Conservation (phyloP, 2,888 invertebrate genomes). For the Zelleria hepariella region DNA sequence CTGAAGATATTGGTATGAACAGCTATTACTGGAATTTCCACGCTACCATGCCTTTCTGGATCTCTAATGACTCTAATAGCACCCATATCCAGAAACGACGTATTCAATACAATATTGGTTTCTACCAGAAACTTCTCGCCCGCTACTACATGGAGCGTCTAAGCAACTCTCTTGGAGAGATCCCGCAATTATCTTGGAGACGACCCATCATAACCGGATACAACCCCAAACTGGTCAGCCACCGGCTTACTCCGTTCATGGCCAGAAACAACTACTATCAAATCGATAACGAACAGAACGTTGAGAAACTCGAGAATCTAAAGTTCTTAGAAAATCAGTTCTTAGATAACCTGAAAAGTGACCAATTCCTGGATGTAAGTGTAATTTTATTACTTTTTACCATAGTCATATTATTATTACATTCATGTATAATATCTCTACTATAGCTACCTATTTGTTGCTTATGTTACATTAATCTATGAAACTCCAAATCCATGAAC, state of each 20-base stretch:
- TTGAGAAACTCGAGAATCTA: conserved; percentile 50
- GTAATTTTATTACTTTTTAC: neutral
- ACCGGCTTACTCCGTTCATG: conserved; percentile 66
- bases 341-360: conserved; percentile 42
- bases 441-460: too few species aligned
- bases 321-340: conserved; percentile 60
- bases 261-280: conserved; percentile 66
- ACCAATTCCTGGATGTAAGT: conserved; percentile 62
- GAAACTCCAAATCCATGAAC: conserved; percentile 36
- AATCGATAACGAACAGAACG: conserved; percentile 40
- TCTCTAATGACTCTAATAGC: conserved; percentile 64
- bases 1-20: conserved; percentile 79
- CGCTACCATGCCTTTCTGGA: conserved; percentile 75
- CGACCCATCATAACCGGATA: conserved; percentile 55
- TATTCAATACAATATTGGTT: conserved; percentile 76
- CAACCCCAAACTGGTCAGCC: conserved; percentile 56
- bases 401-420: too few species aligned
- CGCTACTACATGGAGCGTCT: conserved; percentile 80
- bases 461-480: conserved; percentile 13
- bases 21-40: conserved; percentile 77
- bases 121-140: conserved; percentile 77
- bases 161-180: conserved; percentile 73
- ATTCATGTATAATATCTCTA: too few species aligned
- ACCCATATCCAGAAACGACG: conserved; percentile 59
- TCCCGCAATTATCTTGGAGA: conserved; percentile 64